Percentiles rank a stretch among this genome's conserved stretches.
phyloP scores from a whole-genome alignment of 2,113 vertebrate genomes.

The Xiphophorus maculatus region DNA sequence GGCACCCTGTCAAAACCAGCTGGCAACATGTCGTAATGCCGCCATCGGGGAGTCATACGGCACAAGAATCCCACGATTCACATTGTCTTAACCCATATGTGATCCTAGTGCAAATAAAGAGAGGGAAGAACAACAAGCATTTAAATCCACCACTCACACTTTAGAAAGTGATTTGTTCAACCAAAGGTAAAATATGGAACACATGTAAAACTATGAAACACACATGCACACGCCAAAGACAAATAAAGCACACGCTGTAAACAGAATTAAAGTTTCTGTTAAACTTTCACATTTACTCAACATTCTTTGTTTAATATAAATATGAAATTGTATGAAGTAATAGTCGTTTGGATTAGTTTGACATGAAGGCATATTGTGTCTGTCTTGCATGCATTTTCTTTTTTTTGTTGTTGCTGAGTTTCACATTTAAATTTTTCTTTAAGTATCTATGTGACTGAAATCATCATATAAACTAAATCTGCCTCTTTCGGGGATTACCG shows the following conservation, averaged over 20 bases:
- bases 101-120: constrained; percentile 27
- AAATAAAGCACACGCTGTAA: not conserved
- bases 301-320: too few species aligned
- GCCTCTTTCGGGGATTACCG: too few species aligned
- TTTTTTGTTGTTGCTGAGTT: too few species aligned
- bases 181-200: constrained; percentile 19
- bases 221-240: not conserved
- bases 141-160: constrained; percentile 15
- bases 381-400: too few species aligned
- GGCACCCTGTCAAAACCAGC: constrained; percentile 76
- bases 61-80: constrained; percentile 45
- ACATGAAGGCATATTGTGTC: too few species aligned
- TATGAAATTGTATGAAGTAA: too few species aligned
- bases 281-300: too few species aligned
- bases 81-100: constrained; percentile 39
- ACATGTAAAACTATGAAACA: constrained; percentile 16
- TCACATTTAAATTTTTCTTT: too few species aligned
- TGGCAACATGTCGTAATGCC: constrained; percentile 69
- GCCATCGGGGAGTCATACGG: constrained; percentile 65
- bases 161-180: constrained; percentile 31
- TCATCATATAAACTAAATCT: too few species aligned
- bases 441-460: too few species aligned
- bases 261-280: not conserved
- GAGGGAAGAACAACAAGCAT: constrained; percentile 3
- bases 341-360: too few species aligned